phyloP scores from a whole-genome alignment of 64 coral and sea anemone genomes.

The Acropora yongei region DNA sequence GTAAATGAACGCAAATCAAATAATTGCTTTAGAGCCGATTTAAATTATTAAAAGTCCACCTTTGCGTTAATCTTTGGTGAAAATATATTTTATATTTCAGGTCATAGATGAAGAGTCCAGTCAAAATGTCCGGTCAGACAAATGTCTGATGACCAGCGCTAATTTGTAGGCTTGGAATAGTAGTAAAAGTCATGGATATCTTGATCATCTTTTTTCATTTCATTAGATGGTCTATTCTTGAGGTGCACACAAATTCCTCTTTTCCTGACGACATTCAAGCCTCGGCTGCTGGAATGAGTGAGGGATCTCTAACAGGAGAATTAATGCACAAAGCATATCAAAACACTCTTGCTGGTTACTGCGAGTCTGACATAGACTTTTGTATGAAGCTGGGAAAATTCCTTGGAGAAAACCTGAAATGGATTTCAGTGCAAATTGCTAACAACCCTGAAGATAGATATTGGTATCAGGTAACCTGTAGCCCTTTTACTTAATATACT shows the following conservation, averaged over 20 bases:
- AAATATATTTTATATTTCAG: too few species aligned
- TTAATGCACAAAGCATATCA: slow-evolving; percentile 72
- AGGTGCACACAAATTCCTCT: slow-evolving; percentile 78
- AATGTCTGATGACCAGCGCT: too few species aligned
- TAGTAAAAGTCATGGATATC: too few species aligned
- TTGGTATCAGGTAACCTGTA: slow-evolving; percentile 84
- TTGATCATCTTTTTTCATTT: background rate
- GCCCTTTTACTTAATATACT: background rate
- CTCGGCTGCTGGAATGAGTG: slow-evolving; percentile 77
- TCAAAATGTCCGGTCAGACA: too few species aligned
- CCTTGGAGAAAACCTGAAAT: slow-evolving; percentile 64
- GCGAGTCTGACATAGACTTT: slow-evolving; percentile 66
- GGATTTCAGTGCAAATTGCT: slow-evolving; percentile 54
- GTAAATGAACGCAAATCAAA: too few species aligned
- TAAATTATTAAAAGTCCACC: too few species aligned
- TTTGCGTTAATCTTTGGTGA: too few species aligned
- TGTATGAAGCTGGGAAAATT: slow-evolving; percentile 70
- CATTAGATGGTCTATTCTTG: slow-evolving; percentile 80
- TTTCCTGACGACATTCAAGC: slow-evolving; percentile 80
- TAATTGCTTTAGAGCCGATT: too few species aligned
- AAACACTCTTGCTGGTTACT: slow-evolving; percentile 74
- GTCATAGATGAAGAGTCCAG: too few species aligned
- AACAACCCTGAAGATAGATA: slow-evolving; percentile 66
- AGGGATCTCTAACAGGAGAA: slow-evolving; percentile 86
- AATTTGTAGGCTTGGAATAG: too few species aligned